These are phyloP conservation scores for Brachynemurus nebulosus DNA, from an alignment of 2,888 invertebrate genomes.

Conservation along the genomic window DNA sequence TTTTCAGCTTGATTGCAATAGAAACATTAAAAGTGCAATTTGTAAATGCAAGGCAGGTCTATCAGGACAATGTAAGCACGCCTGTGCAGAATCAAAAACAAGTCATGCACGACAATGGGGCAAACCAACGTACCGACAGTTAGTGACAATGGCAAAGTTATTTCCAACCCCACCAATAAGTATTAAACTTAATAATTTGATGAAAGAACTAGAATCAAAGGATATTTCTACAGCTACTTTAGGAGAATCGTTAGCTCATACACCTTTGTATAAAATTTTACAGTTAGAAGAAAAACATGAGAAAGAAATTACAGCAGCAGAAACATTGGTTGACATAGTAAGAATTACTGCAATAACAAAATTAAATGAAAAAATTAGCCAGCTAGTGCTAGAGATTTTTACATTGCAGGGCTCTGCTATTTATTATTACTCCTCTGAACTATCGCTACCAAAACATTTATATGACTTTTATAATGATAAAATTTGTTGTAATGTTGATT, in stretches of 20 bases:
- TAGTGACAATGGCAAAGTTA: slow-evolving; percentile 1
- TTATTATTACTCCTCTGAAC: slow-evolving; percentile 9
- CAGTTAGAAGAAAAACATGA: slow-evolving; percentile 13
- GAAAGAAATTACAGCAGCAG: slow-evolving; percentile 13
- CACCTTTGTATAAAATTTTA: slow-evolving; percentile 12
- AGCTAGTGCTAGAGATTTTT: slow-evolving; percentile 11
- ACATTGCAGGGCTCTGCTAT: slow-evolving; percentile 10
- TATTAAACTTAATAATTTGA: too few relatives aligned
- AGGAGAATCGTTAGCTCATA: slow-evolving; percentile 5
- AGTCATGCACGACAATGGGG: not conserved
- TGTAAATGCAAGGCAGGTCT: slow-evolving; percentile 1
- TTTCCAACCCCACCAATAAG: not conserved
- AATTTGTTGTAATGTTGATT: slow-evolving; percentile 12
- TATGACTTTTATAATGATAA: slow-evolving; percentile 12
- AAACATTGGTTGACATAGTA: slow-evolving; percentile 11
- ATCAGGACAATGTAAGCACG: not conserved
- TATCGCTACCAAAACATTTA: slow-evolving; percentile 9
- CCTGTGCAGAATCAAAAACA: slow-evolving; percentile 4
- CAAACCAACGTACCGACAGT: not conserved
- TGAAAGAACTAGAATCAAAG: not conserved
- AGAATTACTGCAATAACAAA: slow-evolving; percentile 9
- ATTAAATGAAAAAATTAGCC: slow-evolving; percentile 10
- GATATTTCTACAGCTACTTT: not conserved
- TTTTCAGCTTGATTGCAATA: not conserved
- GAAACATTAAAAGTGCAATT: not conserved